A percentile compares a stretch with the other conserved stretches of the same genome.
Conservation (phyloP, 2,888 invertebrate species). For the Tryphoninae sp. region DNA sequence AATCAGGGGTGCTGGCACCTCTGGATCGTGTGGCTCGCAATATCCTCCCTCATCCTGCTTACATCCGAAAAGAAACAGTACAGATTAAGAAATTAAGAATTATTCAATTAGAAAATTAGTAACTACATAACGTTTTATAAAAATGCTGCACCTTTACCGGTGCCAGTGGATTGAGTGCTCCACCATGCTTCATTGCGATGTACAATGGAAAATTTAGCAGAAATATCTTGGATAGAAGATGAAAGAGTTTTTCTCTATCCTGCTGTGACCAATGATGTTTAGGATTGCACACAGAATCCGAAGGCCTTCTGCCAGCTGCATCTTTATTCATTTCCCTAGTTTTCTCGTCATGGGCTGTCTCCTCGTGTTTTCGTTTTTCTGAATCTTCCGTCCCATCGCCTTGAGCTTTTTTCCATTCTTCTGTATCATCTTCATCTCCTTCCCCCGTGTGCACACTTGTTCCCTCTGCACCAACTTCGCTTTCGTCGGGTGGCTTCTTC, state of each 20-base stretch:
- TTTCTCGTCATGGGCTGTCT: conserved; percentile 63
- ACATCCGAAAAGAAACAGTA: conserved; percentile 23
- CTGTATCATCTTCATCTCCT: conserved; percentile 70
- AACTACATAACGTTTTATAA: not conserved
- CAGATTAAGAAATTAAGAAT: not conserved
- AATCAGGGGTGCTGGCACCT: conserved; percentile 94
- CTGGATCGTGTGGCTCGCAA: conserved; percentile 96
- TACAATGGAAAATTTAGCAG: conserved; percentile 94
- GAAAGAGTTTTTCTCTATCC: conserved; percentile 94
- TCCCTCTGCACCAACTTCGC: conserved; percentile 22
- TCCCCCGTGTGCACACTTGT: conserved; percentile 72
- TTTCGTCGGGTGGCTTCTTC: conserved; percentile 70
- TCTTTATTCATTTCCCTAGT: conserved; percentile 68
- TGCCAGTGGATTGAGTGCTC: conserved; percentile 81
- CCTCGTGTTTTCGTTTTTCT: conserved; percentile 52
- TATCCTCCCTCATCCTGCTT: conserved; percentile 91
- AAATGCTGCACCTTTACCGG: conserved; percentile 75
- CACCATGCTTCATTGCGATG: conserved; percentile 93
- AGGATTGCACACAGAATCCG: conserved; percentile 50
- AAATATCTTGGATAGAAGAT: conserved; percentile 94
- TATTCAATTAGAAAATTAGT: not conserved
- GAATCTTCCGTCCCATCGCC: conserved; percentile 60
- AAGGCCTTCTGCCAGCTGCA: conserved; percentile 17
- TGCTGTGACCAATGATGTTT: conserved; percentile 86
- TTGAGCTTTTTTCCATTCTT: conserved; percentile 76